Base-by-base conservation (phyloP, 2,113 vertebrate species). In the Fukomys damarensis region DNA sequence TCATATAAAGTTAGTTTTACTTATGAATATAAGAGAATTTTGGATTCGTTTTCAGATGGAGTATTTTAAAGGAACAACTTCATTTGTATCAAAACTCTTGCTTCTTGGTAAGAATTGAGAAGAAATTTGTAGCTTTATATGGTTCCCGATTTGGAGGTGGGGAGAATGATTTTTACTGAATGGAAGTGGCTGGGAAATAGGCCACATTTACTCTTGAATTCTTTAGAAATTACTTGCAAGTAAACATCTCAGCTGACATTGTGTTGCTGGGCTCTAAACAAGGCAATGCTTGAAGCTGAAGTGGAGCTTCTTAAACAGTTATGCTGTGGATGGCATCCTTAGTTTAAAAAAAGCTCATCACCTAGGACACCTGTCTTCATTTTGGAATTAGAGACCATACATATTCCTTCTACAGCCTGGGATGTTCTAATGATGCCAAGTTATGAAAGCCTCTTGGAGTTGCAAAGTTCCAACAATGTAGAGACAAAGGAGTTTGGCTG, bases 61-160 rank as follows among this genome's bases (percentile, higher is more conserved):
- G 3, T 54, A 63, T 95, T 96, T 92, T 91, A 63, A 89, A 91
- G 66, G 72, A 93, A 35, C 10, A 68, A 12, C 7, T 92, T 95
- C 49, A 43, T 92, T 96, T 86, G 35, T 58, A 49, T 91, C 56
- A 46, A 41, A 54, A 68, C 7, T 49, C 16, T 80, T 90, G 76
- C 43, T 90, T 96, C 95, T 93, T 74, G 65, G 7, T 96, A 52
- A 91, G 59, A 89, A 85, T 28, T 83, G 26, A 49, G 58, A 93
- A 89, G 86, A 91, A 74, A 68, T 70, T 43, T 83, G 63, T 94
- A 81, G 66, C 35, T 89, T 92, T 68, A 58, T 35, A 5, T 83
- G 46, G 26, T 91, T 77, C 89, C 65, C 59, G 54, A 52, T 93
- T 89, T 80, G 66, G 38, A 92, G 46, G 24, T 16, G 35, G 20